Base-by-base conservation (phyloP, 2,888 invertebrate genomes). In the Lasius platythorax region DNA sequence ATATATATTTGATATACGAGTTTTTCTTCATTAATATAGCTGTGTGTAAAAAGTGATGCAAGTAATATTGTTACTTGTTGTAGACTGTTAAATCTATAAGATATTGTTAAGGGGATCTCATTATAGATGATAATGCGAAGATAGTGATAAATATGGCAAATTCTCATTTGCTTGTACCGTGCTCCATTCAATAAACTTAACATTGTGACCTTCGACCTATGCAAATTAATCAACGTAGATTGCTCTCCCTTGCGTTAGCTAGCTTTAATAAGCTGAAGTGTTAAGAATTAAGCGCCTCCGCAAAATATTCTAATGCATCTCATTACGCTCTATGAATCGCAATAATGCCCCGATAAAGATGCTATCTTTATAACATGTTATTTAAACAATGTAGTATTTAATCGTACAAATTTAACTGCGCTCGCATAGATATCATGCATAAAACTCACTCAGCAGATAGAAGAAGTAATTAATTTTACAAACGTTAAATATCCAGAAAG, bases 141-240 rank as follows among this genome's bases (percentile, higher is more conserved):
- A 61, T 74, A 43, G 15, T n/a, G 30, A 37, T 40, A 40, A 43
- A 46, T 74, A 64, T 15, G 30, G 23, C 23, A 75, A 75, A 58
- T 58, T 58, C 56, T 73, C 28, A 75, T n/a, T 75, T 63, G 37
- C 40, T 23, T 23, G 40, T 15, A 28, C 15, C 18, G 18, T 40
- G 40, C 1, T 58, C 6, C 8, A 58, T 28, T 23, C 18, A 73
- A 40, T 58, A 72, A 72, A 72, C 53, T 72, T 72, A 72, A 2
- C 56, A 56, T 37, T 40, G 28, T 67, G 64, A 76, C 50, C 74
- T 73, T 78, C 28, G 76, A 85, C 33, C 82, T 85, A 79, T 61
- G 33, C 40, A 43, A 66, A 70, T 73, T 30, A 67, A 74, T 75
- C 63, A 46, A 33, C 40, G 43, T n/a, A 15, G 30, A 63, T 75